A percentile compares a stretch with the other conserved stretches of the same genome.
Evolutionary conservation across 2,888 invertebrate genomes (phyloP).

Genomic region (Drosophila glabriapex): DNA sequence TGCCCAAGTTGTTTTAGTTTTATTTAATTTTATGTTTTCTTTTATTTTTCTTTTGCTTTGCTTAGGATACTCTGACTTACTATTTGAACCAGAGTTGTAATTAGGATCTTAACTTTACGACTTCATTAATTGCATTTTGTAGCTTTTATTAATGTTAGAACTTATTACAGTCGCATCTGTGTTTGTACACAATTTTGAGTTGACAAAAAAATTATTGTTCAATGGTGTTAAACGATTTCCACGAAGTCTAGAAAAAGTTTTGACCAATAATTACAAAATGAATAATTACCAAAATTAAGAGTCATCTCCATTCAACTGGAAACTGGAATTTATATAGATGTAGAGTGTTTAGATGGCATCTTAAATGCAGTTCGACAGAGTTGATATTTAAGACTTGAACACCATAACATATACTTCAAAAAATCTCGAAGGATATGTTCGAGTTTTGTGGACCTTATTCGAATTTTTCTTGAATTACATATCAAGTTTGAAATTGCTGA

Average conservation of each 20-base stretch:
- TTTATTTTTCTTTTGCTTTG: not conserved
- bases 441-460: not conserved
- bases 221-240: not conserved
- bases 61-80: not conserved
- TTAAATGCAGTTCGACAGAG: not conserved
- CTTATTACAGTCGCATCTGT: slow-evolving; percentile 19
- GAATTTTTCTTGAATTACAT: not conserved
- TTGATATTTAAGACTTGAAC: not conserved
- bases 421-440: not conserved
- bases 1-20: slow-evolving; percentile 63
- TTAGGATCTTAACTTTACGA: slow-evolving; percentile 67
- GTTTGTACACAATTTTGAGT: not conserved
- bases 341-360: not conserved
- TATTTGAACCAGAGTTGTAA: slow-evolving; percentile 40
- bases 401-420: not conserved
- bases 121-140: slow-evolving; percentile 59
- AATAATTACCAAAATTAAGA: not conserved
- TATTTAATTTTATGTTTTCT: slow-evolving; percentile 17
- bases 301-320: not conserved
- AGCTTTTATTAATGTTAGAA: slow-evolving; percentile 16
- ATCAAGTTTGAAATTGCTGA: not conserved
- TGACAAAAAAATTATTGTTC: not conserved
- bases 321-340: not conserved
- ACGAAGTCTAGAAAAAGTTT: not conserved
- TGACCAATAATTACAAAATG: not conserved